Evolutionary conservation across 2,113 vertebrate species (phyloP).

Genomic region (Crotalus helleri): DNA sequence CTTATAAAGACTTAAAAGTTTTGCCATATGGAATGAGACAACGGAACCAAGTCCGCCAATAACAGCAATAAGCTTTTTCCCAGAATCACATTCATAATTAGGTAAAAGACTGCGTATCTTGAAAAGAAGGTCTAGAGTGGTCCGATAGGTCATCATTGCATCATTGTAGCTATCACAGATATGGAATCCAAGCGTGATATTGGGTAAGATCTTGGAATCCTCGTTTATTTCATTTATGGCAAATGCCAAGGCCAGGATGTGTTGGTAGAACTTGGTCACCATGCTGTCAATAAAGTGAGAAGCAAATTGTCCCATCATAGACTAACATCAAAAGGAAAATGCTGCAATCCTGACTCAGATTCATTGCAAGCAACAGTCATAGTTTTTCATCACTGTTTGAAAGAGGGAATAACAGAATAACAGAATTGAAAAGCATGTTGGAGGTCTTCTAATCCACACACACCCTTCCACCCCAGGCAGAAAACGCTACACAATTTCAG

Average conservation of each 20-base stretch:
- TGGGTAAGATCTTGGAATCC: not conserved
- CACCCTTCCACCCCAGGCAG: too few species aligned
- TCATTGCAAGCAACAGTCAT: not conserved
- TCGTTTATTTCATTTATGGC: not conserved
- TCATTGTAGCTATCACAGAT: not conserved
- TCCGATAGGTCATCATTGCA: not conserved
- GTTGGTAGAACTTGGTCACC: not conserved
- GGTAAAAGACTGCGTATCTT: not conserved
- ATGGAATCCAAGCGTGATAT: not conserved
- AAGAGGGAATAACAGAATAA: not conserved
- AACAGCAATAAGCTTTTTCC: not conserved
- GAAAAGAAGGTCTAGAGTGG: not conserved
- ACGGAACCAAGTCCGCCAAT: not conserved
- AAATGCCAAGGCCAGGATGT: not conserved
- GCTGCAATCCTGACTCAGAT: not conserved
- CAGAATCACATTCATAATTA: not conserved
- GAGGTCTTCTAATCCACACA: too few species aligned
- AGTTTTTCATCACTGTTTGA: not conserved
- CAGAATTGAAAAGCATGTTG: too few species aligned
- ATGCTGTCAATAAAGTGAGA: not conserved
- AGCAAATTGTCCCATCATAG: not conserved
- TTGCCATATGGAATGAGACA: not conserved
- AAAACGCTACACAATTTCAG: too few species aligned
- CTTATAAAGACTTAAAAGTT: not conserved
- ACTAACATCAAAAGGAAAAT: not conserved